Evolutionary conservation across 2,888 invertebrate genomes (phyloP), one percentile per base, ranked within the genome.

Genomic region (Drosophila picticornis): DNA sequence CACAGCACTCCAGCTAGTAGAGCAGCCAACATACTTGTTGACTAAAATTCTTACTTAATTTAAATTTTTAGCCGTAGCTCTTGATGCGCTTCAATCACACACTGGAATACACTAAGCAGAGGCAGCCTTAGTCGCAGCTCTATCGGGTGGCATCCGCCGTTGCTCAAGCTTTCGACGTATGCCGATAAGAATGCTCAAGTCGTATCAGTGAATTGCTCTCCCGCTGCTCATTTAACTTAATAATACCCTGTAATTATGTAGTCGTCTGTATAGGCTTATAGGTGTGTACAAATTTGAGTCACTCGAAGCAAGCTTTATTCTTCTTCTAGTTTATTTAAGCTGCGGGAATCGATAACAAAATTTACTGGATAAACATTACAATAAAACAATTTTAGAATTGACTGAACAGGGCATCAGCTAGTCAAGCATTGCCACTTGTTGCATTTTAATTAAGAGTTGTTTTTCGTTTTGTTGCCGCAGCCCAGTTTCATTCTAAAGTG

Each of bases 121-220:
- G 22, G 10, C 57, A 52, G 59, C 36, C 25, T 50, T 36, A 58
- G 43, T 27, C 40, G 53, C 48, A 32, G 67, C 63, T 55, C 46
- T 48, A 53, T 70, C 78, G 52, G 43, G 16, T 40, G 82, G 62
- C 77, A 69, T 77, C 81, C 78, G 78, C 52, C 51, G 67, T 79
- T 72, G 70, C 55, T 32, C 22, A 69, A 75, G 72, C 64, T 43
- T 52, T 40, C n/a, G 56, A 22, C 53, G 27, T 38, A 59, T 58
- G 55, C 58, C 63, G 84, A 81, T 81, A 81, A 81, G 83, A 53
- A 55, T 60, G 25, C 60, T 73, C 51, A 66, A 69, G 66, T 57
- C 58, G 46, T 71, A 82, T 83, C 86, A 83, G 71, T 52, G 36
- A 62, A 81, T 68, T 77, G 72, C 70, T 76, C 71, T 71, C 83